A percentile compares a stretch with the other conserved stretches of the same genome.
phyloP scores from a whole-genome alignment of 2,797 vertebrate species.

The Acrossocheilus wenchowensis region DNA sequence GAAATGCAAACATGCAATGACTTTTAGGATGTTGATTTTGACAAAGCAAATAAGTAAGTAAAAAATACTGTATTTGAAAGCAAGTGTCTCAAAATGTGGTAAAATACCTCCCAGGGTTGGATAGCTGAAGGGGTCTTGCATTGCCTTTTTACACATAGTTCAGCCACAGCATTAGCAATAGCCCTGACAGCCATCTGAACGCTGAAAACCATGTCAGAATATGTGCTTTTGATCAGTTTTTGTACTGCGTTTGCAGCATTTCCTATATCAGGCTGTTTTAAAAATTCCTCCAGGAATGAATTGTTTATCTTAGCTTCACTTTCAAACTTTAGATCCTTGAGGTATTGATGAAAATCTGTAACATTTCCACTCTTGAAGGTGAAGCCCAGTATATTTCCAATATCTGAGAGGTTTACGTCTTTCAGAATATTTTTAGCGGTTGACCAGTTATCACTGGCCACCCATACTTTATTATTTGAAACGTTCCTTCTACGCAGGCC shows the following conservation, averaged over 20 bases:
- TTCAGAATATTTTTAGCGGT: slow-evolving; percentile 70
- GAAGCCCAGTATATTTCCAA: slow-evolving; percentile 87
- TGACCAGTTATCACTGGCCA: slow-evolving; percentile 90
- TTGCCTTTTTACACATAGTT: slow-evolving; percentile 74
- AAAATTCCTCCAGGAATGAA: slow-evolving; percentile 71
- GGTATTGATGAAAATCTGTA: slow-evolving; percentile 77
- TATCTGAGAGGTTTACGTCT: slow-evolving; percentile 73
- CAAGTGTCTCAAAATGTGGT: background rate
- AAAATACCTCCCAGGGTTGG: slow-evolving; percentile 85
- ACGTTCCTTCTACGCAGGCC: slow-evolving; percentile 68
- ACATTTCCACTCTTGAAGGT: slow-evolving; percentile 82
- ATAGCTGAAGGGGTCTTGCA: slow-evolving; percentile 76
- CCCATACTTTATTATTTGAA: slow-evolving; percentile 82
- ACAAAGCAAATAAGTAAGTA: background rate
- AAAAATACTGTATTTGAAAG: background rate
- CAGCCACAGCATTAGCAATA: slow-evolving; percentile 79
- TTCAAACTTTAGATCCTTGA: slow-evolving; percentile 70
- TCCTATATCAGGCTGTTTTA: background rate
- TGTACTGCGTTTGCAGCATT: slow-evolving; percentile 29
- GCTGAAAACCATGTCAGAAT: slow-evolving; percentile 74
- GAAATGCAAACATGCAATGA: slow-evolving; percentile 30
- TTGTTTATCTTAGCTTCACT: slow-evolving; percentile 66
- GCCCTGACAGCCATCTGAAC: slow-evolving; percentile 84
- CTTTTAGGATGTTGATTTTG: background rate
- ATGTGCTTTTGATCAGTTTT: slow-evolving; percentile 59